A percentile compares a stretch with the other conserved stretches of the same genome.
Conservation (phyloP, 2,888 invertebrate genomes). For the Cloeon dipterum region DNA sequence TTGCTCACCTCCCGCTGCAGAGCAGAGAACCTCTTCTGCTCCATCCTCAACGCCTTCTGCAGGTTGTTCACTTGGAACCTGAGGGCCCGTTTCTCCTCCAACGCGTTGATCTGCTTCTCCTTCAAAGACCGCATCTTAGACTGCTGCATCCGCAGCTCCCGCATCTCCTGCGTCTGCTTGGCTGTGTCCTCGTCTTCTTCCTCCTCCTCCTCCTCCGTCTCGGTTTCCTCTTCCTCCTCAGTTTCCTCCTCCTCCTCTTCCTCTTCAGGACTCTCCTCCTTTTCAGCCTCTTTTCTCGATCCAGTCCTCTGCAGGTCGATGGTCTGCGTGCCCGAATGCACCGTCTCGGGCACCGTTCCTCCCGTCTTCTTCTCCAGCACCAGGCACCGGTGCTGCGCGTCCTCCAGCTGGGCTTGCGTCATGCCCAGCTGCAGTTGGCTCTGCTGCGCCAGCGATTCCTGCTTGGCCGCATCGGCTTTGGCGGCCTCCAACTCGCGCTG, state of each 20-base stretch:
- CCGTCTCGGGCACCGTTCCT: neutral
- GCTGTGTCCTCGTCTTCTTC: constrained; percentile 9
- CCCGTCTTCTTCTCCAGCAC: constrained; percentile 43
- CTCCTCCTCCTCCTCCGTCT: constrained; percentile 25
- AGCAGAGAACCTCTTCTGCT: constrained; percentile 59
- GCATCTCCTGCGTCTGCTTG: constrained; percentile 25
- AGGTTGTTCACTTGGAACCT: constrained; percentile 13
- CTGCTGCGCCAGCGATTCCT: constrained; percentile 24
- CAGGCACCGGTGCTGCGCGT: constrained; percentile 51
- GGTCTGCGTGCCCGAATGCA: neutral
- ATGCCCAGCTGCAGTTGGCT: constrained; percentile 55
- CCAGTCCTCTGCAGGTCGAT: neutral
- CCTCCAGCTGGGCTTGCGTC: constrained; percentile 52
- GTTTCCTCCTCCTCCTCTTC: constrained; percentile 47
- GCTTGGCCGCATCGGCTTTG: constrained; percentile 12
- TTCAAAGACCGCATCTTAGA: constrained; percentile 23
- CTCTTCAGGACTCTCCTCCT: constrained; percentile 1
- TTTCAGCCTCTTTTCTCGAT: neutral
- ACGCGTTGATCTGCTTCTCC: constrained; percentile 44
- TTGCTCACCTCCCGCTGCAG: constrained; percentile 75
- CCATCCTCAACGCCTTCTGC: constrained; percentile 26
- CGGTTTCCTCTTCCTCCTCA: constrained; percentile 32
- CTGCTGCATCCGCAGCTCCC: constrained; percentile 42
- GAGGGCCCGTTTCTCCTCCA: constrained; percentile 51
- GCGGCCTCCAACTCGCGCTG: constrained; percentile 9